A percentile compares a stretch with the other conserved stretches of the same genome.
These are phyloP conservation scores for Seira musarum DNA, from an alignment of 2,888 invertebrate genomes.

Conservation along the genomic window DNA sequence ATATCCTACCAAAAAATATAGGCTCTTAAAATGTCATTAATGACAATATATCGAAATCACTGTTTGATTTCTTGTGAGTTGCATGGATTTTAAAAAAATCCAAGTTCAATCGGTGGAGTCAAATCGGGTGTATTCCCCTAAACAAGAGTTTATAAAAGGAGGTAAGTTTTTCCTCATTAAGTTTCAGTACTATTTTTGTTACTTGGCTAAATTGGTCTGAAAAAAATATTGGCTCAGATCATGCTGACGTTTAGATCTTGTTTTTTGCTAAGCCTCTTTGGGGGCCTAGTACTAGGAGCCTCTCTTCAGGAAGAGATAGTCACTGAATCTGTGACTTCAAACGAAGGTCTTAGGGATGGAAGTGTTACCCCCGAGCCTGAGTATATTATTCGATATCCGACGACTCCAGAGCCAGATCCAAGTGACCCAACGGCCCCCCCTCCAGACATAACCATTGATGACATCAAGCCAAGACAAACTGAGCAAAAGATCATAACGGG, in stretches of 20 bases:
- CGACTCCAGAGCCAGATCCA: conserved; percentile 30
- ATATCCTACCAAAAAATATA: no score
- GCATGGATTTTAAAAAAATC: no score
- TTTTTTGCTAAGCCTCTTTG: background rate
- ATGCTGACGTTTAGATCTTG: background rate
- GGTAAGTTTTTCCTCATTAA: background rate
- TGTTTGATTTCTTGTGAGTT: no score
- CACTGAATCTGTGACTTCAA: conserved; percentile 17
- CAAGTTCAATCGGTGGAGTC: no score
- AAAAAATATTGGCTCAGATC: background rate
- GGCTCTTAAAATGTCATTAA: no score
- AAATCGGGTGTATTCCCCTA: no score
- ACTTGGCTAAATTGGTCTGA: background rate
- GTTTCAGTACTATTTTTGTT: background rate
- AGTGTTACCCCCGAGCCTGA: conserved; percentile 7
- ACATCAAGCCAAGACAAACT: conserved; percentile 11
- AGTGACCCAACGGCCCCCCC: conserved; percentile 1
- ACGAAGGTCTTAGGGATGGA: background rate
- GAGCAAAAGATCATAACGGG: conserved; percentile 40
- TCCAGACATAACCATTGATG: conserved; percentile 18
- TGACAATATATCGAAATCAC: no score
- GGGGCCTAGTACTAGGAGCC: background rate
- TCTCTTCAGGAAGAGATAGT: conserved; percentile 21
- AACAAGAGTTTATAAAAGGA: conserved; percentile 2
- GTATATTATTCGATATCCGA: conserved; percentile 35